Evolutionary conservation across 2,797 vertebrate species (phyloP).

Genomic region (Poeciliopsis turneri): DNA sequence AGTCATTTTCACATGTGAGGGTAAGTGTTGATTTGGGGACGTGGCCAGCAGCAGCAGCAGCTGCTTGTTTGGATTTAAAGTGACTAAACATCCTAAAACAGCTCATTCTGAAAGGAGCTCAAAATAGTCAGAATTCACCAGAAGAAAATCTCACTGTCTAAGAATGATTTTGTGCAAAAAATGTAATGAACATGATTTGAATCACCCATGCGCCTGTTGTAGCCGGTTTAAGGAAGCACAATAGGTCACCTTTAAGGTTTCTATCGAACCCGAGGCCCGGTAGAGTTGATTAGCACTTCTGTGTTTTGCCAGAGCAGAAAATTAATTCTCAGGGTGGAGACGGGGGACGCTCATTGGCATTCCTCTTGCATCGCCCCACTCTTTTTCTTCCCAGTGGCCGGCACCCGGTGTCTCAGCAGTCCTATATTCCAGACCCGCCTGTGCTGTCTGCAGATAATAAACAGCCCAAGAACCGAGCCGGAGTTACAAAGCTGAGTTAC

Average conservation of each 20-base stretch:
- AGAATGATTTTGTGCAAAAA: too few species aligned
- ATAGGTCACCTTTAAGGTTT: slow-evolving; percentile 25
- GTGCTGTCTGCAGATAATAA: slow-evolving; percentile 77
- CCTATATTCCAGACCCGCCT: slow-evolving; percentile 55
- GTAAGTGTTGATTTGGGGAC: too few species aligned
- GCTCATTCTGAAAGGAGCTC: too few species aligned
- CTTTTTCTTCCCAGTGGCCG: slow-evolving; percentile 58
- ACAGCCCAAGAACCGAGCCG: slow-evolving; percentile 44
- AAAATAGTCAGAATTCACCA: too few species aligned
- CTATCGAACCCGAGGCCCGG: slow-evolving; percentile 47
- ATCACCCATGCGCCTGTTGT: too few species aligned
- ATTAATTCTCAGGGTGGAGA: slow-evolving; percentile 58
- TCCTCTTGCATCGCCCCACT: slow-evolving; percentile 61
- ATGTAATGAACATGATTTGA: too few species aligned
- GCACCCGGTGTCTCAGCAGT: slow-evolving; percentile 59
- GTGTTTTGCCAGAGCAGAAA: slow-evolving; percentile 41
- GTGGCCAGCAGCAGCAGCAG: too few species aligned
- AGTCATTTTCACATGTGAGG: too few species aligned
- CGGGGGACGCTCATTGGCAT: slow-evolving; percentile 74
- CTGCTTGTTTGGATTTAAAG: too few species aligned
- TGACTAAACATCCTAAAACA: too few species aligned
- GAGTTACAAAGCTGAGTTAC: slow-evolving; percentile 50
- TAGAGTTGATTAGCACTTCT: slow-evolving; percentile 40
- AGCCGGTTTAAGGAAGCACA: too few species aligned
- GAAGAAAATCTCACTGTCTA: too few species aligned